Percentiles rank a stretch among this genome's conserved stretches.
Conservation (phyloP, 2,797 vertebrate genomes). For the Potorous gilbertii region DNA sequence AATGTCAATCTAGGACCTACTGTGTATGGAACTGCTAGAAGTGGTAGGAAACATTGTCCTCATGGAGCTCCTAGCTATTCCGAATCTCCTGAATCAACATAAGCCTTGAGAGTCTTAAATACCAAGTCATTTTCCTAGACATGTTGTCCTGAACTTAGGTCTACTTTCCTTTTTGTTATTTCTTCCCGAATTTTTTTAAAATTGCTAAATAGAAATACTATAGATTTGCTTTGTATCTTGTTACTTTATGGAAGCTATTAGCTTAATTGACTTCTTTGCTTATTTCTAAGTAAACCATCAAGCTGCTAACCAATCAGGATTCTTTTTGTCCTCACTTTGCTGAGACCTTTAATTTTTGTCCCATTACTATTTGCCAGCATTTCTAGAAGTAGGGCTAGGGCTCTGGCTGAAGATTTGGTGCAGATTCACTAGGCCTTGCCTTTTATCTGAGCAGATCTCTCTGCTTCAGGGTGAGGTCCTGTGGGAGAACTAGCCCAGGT, state of each 20-base stretch:
- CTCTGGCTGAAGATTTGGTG: neutral
- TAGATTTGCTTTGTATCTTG: no score
- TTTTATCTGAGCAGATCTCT: conserved; percentile 33
- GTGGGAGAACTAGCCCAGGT: conserved; percentile 20
- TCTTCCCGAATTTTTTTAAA: neutral
- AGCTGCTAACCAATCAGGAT: neutral
- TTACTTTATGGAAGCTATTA: neutral
- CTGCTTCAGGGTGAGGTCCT: conserved; percentile 32
- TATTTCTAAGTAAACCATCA: neutral
- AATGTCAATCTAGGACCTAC: neutral
- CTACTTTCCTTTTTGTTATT: neutral
- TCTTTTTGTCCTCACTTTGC: neutral
- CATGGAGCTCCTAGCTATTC: neutral
- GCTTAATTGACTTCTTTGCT: neutral
- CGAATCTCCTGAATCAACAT: neutral
- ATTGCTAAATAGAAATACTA: neutral
- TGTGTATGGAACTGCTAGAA: neutral
- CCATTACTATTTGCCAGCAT: neutral
- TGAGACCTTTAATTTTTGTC: neutral
- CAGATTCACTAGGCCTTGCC: conserved; percentile 16
- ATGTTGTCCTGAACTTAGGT: neutral
- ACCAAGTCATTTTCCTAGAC: neutral
- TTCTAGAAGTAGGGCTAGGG: neutral
- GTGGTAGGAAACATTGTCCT: neutral
- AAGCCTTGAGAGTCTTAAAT: neutral